These are phyloP conservation scores for Oppia nitens DNA, from an alignment of 1,140 invertebrate species.

Conservation along the genomic window DNA sequence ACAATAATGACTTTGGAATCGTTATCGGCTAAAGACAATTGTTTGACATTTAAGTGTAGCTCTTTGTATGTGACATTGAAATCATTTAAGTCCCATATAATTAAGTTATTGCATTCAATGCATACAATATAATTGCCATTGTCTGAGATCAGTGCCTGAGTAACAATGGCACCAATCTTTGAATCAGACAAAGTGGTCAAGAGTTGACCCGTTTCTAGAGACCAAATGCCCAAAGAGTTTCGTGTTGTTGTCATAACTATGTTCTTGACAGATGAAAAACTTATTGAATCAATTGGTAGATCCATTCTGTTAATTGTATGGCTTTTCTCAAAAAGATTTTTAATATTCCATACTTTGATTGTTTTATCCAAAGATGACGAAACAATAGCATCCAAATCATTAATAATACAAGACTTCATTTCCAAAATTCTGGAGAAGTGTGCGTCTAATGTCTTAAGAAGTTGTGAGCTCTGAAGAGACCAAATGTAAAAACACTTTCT, in stretches of 20 bases:
- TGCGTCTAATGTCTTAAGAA: constrained; percentile 83
- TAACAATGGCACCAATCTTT: constrained; percentile 82
- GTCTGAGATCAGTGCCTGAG: constrained; percentile 69
- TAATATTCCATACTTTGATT: constrained; percentile 98
- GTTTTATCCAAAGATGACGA: constrained; percentile 90
- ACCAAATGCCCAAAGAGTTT: constrained; percentile 87
- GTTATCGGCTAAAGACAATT: constrained; percentile 64
- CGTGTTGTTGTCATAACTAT: constrained; percentile 73
- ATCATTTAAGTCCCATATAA: constrained; percentile 77
- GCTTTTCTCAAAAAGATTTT: constrained; percentile 95
- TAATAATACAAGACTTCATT: constrained; percentile 61
- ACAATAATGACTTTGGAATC: constrained; percentile 43
- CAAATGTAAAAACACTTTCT: constrained; percentile 91
- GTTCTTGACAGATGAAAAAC: constrained; percentile 48
- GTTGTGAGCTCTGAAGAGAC: constrained; percentile 53
- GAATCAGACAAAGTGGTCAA: constrained; percentile 72
- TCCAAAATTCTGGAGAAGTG: constrained; percentile 93
- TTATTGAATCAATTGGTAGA: constrained; percentile 78
- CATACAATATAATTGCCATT: constrained; percentile 66
- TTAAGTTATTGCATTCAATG: constrained; percentile 74
- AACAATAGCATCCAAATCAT: constrained; percentile 84
- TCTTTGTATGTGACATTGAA: constrained; percentile 48
- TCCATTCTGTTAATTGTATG: constrained; percentile 90
- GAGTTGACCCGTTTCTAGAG: constrained; percentile 64
- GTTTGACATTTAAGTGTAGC: constrained; percentile 64